Percentiles rank a stretch among this genome's conserved stretches.
Evolutionary conservation across 2,113 vertebrate species (phyloP).

Genomic region (Zapus hudsonius): DNA sequence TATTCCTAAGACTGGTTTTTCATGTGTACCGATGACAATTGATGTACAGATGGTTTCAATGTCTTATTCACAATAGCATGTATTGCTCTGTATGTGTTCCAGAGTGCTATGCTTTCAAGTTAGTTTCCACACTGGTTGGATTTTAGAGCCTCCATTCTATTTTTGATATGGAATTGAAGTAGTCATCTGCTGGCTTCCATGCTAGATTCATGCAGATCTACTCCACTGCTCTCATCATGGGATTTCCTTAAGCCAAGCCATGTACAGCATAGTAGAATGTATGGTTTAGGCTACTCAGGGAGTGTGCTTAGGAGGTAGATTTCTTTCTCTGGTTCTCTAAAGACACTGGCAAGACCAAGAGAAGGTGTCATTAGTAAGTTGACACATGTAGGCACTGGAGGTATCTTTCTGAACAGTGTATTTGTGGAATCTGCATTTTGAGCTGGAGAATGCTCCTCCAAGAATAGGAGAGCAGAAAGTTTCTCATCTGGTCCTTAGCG

Average conservation of each 20-base stretch:
- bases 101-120: slow-evolving; percentile 23
- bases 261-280: neutral
- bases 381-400: neutral
- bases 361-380: neutral
- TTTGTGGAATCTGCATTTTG: neutral
- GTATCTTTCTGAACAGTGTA: neutral
- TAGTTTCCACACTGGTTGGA: slow-evolving; percentile 30
- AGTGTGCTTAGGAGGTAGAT: neutral
- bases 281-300: neutral
- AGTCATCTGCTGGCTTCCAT: slow-evolving; percentile 57
- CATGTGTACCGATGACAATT: slow-evolving; percentile 37
- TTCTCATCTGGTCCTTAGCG: neutral
- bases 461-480: neutral
- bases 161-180: slow-evolving; percentile 64
- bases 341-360: neutral
- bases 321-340: neutral
- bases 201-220: neutral
- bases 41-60: slow-evolving; percentile 47
- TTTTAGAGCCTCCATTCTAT: slow-evolving; percentile 57
- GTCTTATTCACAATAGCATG: slow-evolving; percentile 39
- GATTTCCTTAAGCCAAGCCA: neutral
- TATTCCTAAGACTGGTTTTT: slow-evolving; percentile 32
- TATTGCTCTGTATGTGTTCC: neutral
- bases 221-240: neutral
- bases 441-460: neutral